These are phyloP conservation scores for Taenioides sp. DNA, from an alignment of 2,797 vertebrate genomes.

Conservation along the genomic window DNA sequence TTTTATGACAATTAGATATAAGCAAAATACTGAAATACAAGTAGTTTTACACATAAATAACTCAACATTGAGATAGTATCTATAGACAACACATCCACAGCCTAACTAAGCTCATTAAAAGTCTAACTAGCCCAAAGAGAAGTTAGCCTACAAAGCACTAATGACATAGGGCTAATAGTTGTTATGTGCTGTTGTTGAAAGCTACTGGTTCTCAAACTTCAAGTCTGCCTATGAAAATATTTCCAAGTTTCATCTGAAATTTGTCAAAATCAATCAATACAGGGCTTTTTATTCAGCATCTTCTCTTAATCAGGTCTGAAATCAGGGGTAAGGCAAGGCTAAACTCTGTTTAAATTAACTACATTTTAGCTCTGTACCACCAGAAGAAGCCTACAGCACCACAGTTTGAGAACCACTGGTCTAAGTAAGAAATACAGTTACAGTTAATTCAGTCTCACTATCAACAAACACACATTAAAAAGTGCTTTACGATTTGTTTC, in stretches of 20 bases:
- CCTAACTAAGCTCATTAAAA: conserved; percentile 35
- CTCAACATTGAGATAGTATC: conserved; percentile 38
- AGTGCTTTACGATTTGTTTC: conserved; percentile 79
- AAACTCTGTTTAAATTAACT: background rate
- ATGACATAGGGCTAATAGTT: conserved; percentile 27
- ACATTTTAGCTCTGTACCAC: background rate
- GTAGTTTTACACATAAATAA: conserved; percentile 35
- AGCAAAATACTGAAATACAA: conserved; percentile 43
- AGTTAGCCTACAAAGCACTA: conserved; percentile 40
- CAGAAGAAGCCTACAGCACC: background rate
- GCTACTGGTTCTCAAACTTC: conserved; percentile 16
- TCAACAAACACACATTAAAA: conserved; percentile 67
- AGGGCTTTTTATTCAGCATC: background rate
- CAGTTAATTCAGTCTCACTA: conserved; percentile 39
- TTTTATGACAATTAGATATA: conserved; percentile 34
- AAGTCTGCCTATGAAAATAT: background rate
- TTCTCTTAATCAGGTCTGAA: background rate
- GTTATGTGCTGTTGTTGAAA: conserved; percentile 50
- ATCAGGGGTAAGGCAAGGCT: background rate
- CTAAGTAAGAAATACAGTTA: conserved; percentile 12
- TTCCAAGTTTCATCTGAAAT: background rate
- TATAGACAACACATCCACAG: conserved; percentile 42
- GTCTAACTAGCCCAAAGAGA: conserved; percentile 35
- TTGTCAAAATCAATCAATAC: background rate
- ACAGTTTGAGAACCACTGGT: background rate